These are phyloP conservation scores for Bergia sp. DNA, from an alignment of 92 coral and sea anemone genomes.

Conservation along the genomic window DNA sequence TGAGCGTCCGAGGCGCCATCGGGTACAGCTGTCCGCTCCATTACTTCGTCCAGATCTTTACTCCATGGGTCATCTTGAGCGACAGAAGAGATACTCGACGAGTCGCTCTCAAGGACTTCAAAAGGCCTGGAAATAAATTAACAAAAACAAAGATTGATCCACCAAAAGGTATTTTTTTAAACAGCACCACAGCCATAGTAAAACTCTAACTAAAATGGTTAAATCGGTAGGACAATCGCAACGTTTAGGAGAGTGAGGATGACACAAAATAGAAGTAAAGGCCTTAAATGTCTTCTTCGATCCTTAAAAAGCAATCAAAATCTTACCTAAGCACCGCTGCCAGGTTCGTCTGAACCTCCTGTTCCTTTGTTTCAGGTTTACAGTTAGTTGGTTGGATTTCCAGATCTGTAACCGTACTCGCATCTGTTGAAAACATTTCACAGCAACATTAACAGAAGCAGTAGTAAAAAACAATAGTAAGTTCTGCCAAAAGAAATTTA, in stretches of 20 bases:
- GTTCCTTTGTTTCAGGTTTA: conserved; percentile 14
- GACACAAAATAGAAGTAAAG: background rate
- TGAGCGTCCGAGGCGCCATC: conserved; percentile 36
- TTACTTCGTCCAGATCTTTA: conserved; percentile 30
- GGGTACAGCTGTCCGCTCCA: conserved; percentile 40
- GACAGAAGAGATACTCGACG: conserved; percentile 29
- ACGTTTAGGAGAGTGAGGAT: background rate
- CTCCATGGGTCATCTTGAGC: conserved; percentile 37
- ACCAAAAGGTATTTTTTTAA: no score
- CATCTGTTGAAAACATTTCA: conserved; percentile 48
- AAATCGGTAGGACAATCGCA: no score
- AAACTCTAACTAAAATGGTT: no score
- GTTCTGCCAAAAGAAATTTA: background rate
- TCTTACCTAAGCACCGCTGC: conserved; percentile 26
- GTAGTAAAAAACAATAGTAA: no score
- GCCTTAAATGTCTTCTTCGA: background rate
- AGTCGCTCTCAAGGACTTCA: conserved; percentile 33
- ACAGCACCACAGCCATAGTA: no score
- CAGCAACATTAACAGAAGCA: background rate
- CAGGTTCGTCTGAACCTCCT: conserved; percentile 33
- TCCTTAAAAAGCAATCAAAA: background rate
- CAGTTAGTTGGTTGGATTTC: conserved; percentile 6
- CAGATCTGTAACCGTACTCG: conserved; percentile 70
- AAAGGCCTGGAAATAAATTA: conserved; percentile 9
- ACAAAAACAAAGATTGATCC: background rate